phyloP scores from a whole-genome alignment of 30 jellyfish, hydroid and myxozoan species.

The Aurelia aurita complex sp. Pacific region DNA sequence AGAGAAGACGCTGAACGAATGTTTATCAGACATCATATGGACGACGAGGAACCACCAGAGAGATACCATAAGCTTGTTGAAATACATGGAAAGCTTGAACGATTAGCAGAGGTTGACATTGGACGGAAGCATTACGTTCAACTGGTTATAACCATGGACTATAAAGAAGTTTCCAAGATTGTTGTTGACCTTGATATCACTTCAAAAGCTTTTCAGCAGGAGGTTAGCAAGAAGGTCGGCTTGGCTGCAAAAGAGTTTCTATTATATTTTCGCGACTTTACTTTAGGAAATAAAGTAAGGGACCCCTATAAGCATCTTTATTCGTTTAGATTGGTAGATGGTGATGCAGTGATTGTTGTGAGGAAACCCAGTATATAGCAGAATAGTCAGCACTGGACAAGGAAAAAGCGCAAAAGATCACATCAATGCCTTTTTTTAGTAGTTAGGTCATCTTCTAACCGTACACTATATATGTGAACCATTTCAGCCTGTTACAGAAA shows the following conservation, averaged over 20 bases:
- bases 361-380: no score
- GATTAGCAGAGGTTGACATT: conserved; percentile 86
- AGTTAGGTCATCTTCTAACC: no score
- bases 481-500: no score
- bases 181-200: conserved; percentile 44
- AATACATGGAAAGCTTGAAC: conserved; percentile 69
- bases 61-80: conserved; percentile 82
- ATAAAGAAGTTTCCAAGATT: conserved; percentile 16
- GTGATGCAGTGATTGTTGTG: conserved; percentile 18
- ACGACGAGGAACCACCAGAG: conserved; percentile 69
- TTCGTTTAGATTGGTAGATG: conserved; percentile 44
- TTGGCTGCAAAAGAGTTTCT: conserved; percentile 39
- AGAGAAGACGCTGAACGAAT: conserved; percentile 93
- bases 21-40: conserved; percentile 79
- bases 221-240: conserved; percentile 31
- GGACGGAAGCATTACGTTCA: conserved; percentile 17
- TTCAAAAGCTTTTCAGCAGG: conserved; percentile 5
- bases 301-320: conserved; percentile 10
- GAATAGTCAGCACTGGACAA: no score
- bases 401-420: no score
- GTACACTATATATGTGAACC: no score
- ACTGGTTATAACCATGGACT: not conserved
- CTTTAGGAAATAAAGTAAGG: conserved; percentile 4
- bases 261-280: conserved; percentile 12
- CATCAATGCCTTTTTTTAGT: no score